Evolutionary conservation across 2,888 invertebrate species (phyloP).

Genomic region (Amphipoea lucens): DNA sequence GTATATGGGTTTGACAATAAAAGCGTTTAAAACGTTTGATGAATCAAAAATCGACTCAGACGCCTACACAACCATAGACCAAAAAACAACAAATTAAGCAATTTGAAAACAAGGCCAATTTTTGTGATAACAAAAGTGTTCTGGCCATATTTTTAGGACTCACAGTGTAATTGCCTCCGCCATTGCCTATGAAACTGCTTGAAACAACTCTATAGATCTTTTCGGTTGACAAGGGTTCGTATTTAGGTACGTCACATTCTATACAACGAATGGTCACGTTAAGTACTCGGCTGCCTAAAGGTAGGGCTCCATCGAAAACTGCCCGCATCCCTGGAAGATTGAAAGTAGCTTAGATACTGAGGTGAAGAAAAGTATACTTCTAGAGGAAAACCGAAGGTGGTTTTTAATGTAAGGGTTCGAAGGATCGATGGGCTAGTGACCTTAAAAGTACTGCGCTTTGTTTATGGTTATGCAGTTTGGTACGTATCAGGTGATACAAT

Average conservation of each 20-base stretch:
- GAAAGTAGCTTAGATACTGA: neutral
- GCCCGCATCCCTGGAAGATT: constrained; percentile 88
- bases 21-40: neutral
- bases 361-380: neutral
- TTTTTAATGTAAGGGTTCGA: neutral
- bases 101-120: neutral
- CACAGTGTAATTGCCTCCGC: constrained; percentile 92
- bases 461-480: neutral
- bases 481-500: neutral
- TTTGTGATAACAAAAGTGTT: neutral
- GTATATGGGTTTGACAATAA: neutral
- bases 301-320: constrained; percentile 90
- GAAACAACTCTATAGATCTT: constrained; percentile 91
- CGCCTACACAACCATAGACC: neutral
- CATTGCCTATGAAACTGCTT: constrained; percentile 90
- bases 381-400: neutral
- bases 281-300: constrained; percentile 90
- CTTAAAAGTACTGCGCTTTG: neutral
- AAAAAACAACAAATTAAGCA: neutral
- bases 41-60: neutral
- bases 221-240: constrained; percentile 88
- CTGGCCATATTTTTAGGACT: constrained; percentile 69
- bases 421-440: constrained; percentile 20
- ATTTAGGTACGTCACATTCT: constrained; percentile 91
- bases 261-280: constrained; percentile 90